Percentiles rank a stretch among this genome's conserved stretches.
Evolutionary conservation across 2,888 invertebrate species (phyloP).

Genomic region (Eupithecia dodoneata): DNA sequence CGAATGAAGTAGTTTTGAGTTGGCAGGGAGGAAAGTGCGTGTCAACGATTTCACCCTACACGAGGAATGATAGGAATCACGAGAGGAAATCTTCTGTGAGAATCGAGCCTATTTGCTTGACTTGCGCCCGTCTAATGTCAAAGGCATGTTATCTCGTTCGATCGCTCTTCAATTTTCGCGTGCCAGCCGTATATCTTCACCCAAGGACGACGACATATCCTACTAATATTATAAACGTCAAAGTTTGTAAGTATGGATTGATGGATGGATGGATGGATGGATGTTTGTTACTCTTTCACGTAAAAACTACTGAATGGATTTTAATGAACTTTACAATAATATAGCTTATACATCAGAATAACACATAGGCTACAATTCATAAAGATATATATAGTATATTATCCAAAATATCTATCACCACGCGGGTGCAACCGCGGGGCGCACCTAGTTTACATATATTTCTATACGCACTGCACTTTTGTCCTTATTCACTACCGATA

Average conservation of each 20-base stretch:
- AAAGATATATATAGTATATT: too few species aligned
- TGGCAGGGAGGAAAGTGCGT: not conserved
- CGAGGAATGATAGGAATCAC: not conserved
- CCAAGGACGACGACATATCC: slow-evolving; percentile 11
- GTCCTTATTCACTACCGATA: slow-evolving; percentile 11
- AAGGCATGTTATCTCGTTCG: slow-evolving; percentile 42
- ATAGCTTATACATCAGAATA: too few species aligned
- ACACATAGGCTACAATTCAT: too few species aligned
- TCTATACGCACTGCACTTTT: slow-evolving; percentile 7
- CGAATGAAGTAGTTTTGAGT: not conserved
- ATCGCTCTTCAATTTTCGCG: slow-evolving; percentile 34
- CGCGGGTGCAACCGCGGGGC: too few species aligned
- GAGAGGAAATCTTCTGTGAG: not conserved
- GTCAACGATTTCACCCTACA: not conserved
- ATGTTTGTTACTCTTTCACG: too few species aligned
- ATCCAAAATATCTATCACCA: too few species aligned
- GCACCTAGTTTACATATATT: not conserved
- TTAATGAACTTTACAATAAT: too few species aligned
- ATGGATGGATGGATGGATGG: too few species aligned
- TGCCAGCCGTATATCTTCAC: slow-evolving; percentile 18
- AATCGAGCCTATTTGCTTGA: slow-evolving; percentile 16
- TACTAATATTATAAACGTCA: too few species aligned
- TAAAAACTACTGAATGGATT: too few species aligned
- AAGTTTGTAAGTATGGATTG: too few species aligned
- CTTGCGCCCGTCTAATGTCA: slow-evolving; percentile 34